Percentiles rank a stretch among this genome's conserved stretches.
These are phyloP conservation scores for Gastracanthus pulcherrimus DNA, from an alignment of 2,888 invertebrate genomes.

Conservation along the genomic window DNA sequence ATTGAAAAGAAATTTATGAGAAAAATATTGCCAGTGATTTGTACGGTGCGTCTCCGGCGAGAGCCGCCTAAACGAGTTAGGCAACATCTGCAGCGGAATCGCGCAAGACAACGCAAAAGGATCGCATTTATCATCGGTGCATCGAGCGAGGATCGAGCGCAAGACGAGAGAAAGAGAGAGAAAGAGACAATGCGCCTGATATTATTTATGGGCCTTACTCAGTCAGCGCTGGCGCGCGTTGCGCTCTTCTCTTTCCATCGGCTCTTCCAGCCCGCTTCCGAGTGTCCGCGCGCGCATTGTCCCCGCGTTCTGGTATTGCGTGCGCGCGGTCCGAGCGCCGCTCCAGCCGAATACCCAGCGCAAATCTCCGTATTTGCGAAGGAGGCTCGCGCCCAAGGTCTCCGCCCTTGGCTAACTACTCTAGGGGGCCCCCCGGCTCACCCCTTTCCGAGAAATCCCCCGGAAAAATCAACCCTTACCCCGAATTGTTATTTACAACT, in stretches of 20 bases:
- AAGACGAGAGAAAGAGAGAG: no score
- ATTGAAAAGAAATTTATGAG: constrained; percentile 49
- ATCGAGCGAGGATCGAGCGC: constrained; percentile 32
- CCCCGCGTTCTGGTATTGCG: constrained; percentile 18
- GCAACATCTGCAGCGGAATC: constrained; percentile 45
- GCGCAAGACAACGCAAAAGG: constrained; percentile 26
- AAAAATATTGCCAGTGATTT: constrained; percentile 41
- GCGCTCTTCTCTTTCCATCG: no score
- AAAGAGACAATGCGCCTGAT: no score
- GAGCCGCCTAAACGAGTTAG: constrained; percentile 40
- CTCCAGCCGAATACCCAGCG: background rate
- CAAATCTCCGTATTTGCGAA: constrained; percentile 14
- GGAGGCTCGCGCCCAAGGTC: constrained; percentile 3
- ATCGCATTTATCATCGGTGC: constrained; percentile 46
- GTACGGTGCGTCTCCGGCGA: background rate
- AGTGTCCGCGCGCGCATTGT: no score
- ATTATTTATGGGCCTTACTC: constrained; percentile 47
- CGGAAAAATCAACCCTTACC: constrained; percentile 69
- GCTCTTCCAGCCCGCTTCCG: no score
- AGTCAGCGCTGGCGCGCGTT: background rate
- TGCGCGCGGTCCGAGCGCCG: background rate
- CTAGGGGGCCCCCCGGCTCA: background rate
- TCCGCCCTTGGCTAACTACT: constrained; percentile 27
- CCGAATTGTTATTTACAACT: constrained; percentile 72
- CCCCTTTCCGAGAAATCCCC: constrained; percentile 57